Base-by-base conservation (phyloP, 2,113 vertebrate genomes). In the Semicossyphus pulcher region DNA sequence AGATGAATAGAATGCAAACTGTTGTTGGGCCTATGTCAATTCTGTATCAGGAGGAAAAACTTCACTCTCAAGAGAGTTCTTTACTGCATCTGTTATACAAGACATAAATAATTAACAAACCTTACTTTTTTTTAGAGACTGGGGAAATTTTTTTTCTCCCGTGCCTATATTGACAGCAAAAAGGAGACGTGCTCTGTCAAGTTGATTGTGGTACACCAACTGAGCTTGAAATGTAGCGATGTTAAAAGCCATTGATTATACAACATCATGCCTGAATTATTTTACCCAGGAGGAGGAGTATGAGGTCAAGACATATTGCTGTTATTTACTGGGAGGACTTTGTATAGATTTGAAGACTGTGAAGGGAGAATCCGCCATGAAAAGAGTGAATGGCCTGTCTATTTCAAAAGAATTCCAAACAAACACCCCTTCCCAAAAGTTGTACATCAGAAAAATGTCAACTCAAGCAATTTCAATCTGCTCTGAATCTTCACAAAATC, bases 231-330 rank as follows among this genome's bases (percentile, higher is more conserved):
- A 76, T 79, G 76, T 44, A 31, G 69, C 60, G 62, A 78, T 78
- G 75, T 76, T 88, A 89, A 88, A 82, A 87, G 76, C 72, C 81
- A 86, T 89, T 88, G 83, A 89, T 86, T 90, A 85, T 61, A 56
- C 51, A 76, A 54, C 74, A 76, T 64, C 60, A 69, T 39, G 70
- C 25, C 64, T 70, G 70, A 88, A 25, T 78, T 76, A 76, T 76
- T 85, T 73, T 20, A 71, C 54, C 65, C 54, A 62, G 44, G 37
- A 49, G 53, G 61, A 32, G 25, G 68, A 64, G 44, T 14, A 64
- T 20, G 59, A 84, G 63, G 76, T 53, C 73, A 70, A 64, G 45
- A 57, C 59, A 51, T 63, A 39, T 26, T 66, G 70, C 45, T 76
- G 49, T 34, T 53, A 3, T 57, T 52, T 28, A 45, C 49, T 53